Conservation (phyloP, 2,113 vertebrate species). For the human (Homo sapiens) region DNA sequence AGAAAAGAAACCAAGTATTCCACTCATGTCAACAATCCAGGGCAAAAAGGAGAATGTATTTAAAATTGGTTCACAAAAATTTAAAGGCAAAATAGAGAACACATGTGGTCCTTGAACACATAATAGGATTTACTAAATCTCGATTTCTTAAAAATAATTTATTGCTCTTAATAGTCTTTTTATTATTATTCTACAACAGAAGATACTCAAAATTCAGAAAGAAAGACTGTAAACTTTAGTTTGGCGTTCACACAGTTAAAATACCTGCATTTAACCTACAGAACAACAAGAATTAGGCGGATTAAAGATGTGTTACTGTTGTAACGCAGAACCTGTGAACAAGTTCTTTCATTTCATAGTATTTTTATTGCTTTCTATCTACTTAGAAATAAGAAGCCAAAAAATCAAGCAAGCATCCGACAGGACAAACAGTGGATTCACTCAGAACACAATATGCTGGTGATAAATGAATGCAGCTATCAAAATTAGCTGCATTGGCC, state of each 20-base stretch:
- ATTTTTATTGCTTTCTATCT: slow-evolving; percentile 97
- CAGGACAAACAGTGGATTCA: slow-evolving; percentile 87
- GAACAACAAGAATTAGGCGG: slow-evolving; percentile 89
- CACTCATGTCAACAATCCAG: slow-evolving; percentile 83
- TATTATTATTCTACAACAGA: slow-evolving; percentile 94
- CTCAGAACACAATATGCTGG: slow-evolving; percentile 89
- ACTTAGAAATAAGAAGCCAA: slow-evolving; percentile 89
- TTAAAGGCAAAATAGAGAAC: slow-evolving; percentile 94
- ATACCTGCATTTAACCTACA: slow-evolving; percentile 91
- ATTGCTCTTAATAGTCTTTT: slow-evolving; percentile 97
- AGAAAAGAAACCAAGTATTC: slow-evolving; percentile 80
- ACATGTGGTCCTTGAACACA: slow-evolving; percentile 94
- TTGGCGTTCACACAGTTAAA: slow-evolving; percentile 99
- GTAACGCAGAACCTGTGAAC: slow-evolving; percentile 91
- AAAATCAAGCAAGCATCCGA: slow-evolving; percentile 86
- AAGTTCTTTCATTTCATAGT: slow-evolving; percentile 89
- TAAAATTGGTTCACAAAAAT: slow-evolving; percentile 86
- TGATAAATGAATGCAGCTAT: slow-evolving; percentile 87
- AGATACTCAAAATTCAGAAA: slow-evolving; percentile 96
- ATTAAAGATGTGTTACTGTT: slow-evolving; percentile 87
- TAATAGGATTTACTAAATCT: slow-evolving; percentile 97
- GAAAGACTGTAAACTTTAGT: slow-evolving; percentile 99
- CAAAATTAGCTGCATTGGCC: slow-evolving; percentile 83
- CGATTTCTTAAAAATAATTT: slow-evolving; percentile 99
- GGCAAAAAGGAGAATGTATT: slow-evolving; percentile 84